Evolutionary conservation across 2,113 vertebrate genomes (phyloP).

Genomic region (Atrichornis clamosus): DNA sequence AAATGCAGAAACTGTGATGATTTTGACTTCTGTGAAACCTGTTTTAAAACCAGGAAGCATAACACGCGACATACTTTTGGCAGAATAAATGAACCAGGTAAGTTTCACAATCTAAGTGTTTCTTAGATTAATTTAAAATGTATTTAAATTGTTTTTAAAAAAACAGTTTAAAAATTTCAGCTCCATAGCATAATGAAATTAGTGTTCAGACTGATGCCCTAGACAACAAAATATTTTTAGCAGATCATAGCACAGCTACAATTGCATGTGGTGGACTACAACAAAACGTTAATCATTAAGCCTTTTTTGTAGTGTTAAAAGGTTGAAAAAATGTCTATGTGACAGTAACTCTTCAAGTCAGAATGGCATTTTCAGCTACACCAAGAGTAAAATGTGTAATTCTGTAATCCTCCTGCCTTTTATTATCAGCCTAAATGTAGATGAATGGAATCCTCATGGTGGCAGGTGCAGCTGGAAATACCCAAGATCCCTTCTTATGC

Average conservation of each 20-base stretch:
- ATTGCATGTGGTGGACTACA: background rate
- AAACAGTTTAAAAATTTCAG: background rate
- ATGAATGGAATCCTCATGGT: background rate
- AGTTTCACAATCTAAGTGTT: background rate
- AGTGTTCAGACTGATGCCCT: background rate
- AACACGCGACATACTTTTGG: constrained; percentile 92
- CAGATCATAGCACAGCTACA: background rate
- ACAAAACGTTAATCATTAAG: background rate
- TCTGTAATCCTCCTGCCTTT: background rate
- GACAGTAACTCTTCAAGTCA: background rate
- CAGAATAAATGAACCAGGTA: constrained; percentile 95
- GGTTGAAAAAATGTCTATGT: fast-evolving
- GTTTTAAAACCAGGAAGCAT: constrained; percentile 96
- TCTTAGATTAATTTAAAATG: background rate
- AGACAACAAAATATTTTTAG: background rate
- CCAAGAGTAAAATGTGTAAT: background rate
- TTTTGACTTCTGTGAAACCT: constrained; percentile 97
- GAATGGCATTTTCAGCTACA: background rate
- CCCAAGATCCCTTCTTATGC: background rate
- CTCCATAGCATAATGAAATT: background rate
- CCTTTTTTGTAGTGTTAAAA: background rate
- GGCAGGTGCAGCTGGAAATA: background rate
- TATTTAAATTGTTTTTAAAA: background rate
- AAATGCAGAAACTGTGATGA: constrained; percentile 97
- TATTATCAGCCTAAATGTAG: background rate